Evolutionary conservation across 1,140 invertebrate species (phyloP), one percentile per base, ranked within the genome.

Genomic region (Batillaria attramentaria): DNA sequence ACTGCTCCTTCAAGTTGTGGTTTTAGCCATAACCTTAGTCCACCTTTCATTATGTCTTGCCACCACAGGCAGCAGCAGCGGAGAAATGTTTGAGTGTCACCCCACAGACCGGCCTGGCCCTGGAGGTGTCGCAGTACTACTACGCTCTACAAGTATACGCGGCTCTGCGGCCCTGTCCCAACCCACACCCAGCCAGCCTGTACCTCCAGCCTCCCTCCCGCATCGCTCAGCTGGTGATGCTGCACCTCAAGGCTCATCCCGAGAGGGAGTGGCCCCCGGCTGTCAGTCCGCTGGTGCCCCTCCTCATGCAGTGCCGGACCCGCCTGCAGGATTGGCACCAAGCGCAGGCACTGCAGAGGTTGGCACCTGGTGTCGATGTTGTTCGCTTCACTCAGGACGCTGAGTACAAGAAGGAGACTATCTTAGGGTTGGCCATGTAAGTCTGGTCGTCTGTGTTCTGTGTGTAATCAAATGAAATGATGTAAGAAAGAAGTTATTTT

Each of bases 371-470:
- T 41, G 90, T 93, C 31, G 90, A 93, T 89, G 86, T 91, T 10
- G 80, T 84, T 18, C 82, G 92, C 72, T 93, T 93, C 87, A 84
- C 90, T 16, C 84, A 85, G 6, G 92, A 93, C 83, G 68, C 84
- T 60, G 86, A 89, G 75, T 93, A 93, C 81, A 91, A 91, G 83
- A 86, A 84, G 72, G 92, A 93, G 79, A 92, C 92, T 10, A 93
- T 93, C 76, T 84, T 93, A 8, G 92, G 92, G 16, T 85, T 93
- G 62, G 91, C 92, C 20, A 92, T 92, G 92, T 93, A 88, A 90
- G 91, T 88, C n/a, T n/a, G n/a, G n/a, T n/a, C n/a, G n/a, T n/a
- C n/a, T n/a, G n/a, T n/a, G n/a, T n/a, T n/a, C n/a, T n/a, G n/a
- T n/a, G n/a, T n/a, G n/a, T n/a, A n/a, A n/a, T n/a, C n/a, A n/a